These are phyloP conservation scores for Cenopis cana DNA, from an alignment of 2,888 invertebrate species.

Conservation along the genomic window DNA sequence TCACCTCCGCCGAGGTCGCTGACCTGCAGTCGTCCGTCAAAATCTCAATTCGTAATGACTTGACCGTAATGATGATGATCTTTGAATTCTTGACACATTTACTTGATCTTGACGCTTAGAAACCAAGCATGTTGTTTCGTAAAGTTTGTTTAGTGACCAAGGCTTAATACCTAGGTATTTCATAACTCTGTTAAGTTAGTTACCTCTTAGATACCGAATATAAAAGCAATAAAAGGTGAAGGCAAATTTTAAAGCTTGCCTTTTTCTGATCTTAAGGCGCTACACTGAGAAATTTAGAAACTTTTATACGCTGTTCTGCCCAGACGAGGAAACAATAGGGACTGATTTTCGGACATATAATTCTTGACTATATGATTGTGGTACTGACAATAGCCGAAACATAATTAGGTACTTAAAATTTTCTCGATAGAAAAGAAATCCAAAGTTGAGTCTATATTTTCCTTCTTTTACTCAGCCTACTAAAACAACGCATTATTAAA, in stretches of 20 bases:
- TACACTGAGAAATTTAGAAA: no score
- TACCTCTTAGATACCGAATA: background rate
- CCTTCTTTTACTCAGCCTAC: no score
- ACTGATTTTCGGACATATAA: no score
- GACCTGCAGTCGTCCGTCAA: conserved; percentile 26
- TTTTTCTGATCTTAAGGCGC: no score
- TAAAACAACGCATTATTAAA: no score
- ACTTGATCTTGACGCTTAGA: conserved; percentile 17
- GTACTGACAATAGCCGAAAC: no score
- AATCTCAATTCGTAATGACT: conserved; percentile 25
- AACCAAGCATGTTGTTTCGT: conserved; percentile 3
- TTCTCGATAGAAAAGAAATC: no score
- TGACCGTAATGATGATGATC: conserved; percentile 28
- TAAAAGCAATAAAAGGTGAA: conserved; percentile 17
- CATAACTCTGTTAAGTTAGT: background rate
- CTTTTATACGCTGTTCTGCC: no score
- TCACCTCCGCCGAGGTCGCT: conserved; percentile 22
- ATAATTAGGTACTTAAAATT: no score
- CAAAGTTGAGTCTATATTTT: no score
- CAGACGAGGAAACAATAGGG: no score
- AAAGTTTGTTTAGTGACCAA: conserved; percentile 7
- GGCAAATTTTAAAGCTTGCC: background rate
- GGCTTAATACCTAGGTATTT: conserved; percentile 7
- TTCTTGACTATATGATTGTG: no score
- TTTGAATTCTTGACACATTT: background rate